Percentiles rank a stretch among this genome's conserved stretches.
These are phyloP conservation scores for Goniozus legneri DNA, from an alignment of 1,140 invertebrate genomes.

Conservation along the genomic window DNA sequence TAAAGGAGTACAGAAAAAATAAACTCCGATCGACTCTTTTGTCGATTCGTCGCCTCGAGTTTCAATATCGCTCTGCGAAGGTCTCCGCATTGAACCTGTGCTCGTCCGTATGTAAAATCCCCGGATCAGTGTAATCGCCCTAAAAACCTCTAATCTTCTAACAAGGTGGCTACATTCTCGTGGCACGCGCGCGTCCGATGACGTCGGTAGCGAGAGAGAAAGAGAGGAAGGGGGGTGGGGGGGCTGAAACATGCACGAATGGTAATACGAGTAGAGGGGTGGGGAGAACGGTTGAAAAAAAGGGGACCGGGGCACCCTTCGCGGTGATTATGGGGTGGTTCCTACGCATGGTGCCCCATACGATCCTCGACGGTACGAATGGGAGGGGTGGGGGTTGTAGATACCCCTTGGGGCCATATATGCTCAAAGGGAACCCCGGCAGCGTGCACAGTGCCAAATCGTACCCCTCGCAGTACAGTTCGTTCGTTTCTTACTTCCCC, in stretches of 20 bases:
- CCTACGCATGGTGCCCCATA: conserved; percentile 41
- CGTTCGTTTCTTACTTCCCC: conserved; percentile 24
- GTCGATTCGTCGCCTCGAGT: too few species aligned
- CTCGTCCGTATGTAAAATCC: conserved; percentile 22
- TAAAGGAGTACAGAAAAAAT: too few species aligned
- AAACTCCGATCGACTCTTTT: too few species aligned
- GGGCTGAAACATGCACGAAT: too few species aligned
- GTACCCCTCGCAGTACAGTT: conserved; percentile 36
- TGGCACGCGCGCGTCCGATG: conserved; percentile 43
- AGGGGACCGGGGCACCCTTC: too few species aligned
- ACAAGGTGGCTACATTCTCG: conserved; percentile 35
- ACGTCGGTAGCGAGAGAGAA: conserved; percentile 18
- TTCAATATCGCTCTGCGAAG: too few species aligned
- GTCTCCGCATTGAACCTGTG: too few species aligned
- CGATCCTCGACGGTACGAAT: conserved; percentile 19
- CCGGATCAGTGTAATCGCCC: conserved; percentile 43
- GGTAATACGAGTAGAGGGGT: conserved; percentile 20
- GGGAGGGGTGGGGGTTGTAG: conserved; percentile 37
- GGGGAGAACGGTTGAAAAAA: conserved; percentile 30
- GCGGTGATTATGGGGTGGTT: conserved; percentile 46
- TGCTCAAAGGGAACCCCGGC: conserved; percentile 35
- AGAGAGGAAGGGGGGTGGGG: conserved; percentile 13
- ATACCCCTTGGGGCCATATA: conserved; percentile 46
- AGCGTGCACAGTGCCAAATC: conserved; percentile 45
- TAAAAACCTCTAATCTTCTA: conserved; percentile 52